Base-by-base conservation (phyloP, 2,113 vertebrate species). In the Pungitius pungitius region DNA sequence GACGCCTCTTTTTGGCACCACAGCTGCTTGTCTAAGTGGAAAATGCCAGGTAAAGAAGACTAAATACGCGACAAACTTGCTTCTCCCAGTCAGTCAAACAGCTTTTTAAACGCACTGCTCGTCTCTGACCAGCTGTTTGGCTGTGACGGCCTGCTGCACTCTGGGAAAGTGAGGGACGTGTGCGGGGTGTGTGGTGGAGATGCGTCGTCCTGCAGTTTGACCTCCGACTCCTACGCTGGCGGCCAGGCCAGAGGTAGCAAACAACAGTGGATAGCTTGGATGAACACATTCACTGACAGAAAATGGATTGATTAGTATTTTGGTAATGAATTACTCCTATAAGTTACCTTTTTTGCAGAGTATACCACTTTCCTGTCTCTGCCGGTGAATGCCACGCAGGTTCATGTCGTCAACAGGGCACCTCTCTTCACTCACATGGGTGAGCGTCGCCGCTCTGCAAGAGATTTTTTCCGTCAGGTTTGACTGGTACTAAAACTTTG, bases 391-490 rank as follows among this genome's bases (percentile, higher is more conserved):
- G 78, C 94, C 76, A 96, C 96, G 47, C 88, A 73, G 0, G 91
- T 96, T 27, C 88, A 54, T 2, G 33, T 99, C 15, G 54, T 92
- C 85, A 99, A 99, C 87, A 88, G 3, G 73, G 94, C 92, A 20
- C 96, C 98, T 0, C 91, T 97, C 72, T 99, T 98, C 90, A 96
- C 98, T 9, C 98, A 99, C 84, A 80, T 99, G 89, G 98, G 98
- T 99, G 88, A 94, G 95, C 43, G 8, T 6, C 22, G 18, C 54
- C 33, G 27, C 49, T 40, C 58, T 10, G 42, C 1, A 27, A 13
- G 11, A 77, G 20, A 39, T 84, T 54, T 72, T 26, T 14, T 13
- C 30, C 13, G 10, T 0, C 26, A 26, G 10, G 0, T 6, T 6
- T 6, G 57, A 61, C 45, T 30, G 5, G 33, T 65, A 68, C 43